Percentiles rank a stretch among this genome's conserved stretches.
Evolutionary conservation across 2,113 vertebrate genomes (phyloP).

Genomic region (Malaclemys terrapin): DNA sequence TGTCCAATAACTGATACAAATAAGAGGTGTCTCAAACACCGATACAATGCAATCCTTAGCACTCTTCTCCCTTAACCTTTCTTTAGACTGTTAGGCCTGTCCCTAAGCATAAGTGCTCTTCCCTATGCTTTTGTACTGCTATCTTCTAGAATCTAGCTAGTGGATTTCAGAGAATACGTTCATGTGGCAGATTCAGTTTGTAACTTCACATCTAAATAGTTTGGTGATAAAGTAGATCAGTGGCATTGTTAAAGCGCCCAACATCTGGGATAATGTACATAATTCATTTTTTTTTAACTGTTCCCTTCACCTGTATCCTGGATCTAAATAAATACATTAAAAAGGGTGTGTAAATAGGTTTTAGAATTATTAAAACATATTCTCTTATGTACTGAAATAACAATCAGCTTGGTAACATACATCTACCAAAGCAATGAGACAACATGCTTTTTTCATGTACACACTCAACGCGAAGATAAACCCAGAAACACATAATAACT

Average conservation of each 20-base stretch:
- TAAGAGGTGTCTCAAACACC: not conserved
- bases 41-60: not conserved
- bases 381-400: not conserved
- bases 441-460: not conserved
- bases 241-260: not conserved
- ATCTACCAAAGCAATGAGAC: not conserved
- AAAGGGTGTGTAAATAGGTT: accelerated
- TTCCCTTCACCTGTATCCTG: not conserved
- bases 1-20: not conserved
- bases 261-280: accelerated
- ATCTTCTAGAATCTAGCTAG: not conserved
- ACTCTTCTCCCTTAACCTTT: not conserved
- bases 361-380: not conserved
- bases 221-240: not conserved
- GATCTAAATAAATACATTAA: accelerated
- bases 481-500: not conserved
- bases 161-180: not conserved
- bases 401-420: not conserved
- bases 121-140: not conserved
- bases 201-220: not conserved
- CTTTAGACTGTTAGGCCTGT: not conserved
- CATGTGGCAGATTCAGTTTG: not conserved
- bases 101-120: not conserved
- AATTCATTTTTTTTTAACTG: not conserved
- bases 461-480: not conserved